Evolutionary conservation across 2,888 invertebrate species (phyloP).

Genomic region (Aplocera efformata): DNA sequence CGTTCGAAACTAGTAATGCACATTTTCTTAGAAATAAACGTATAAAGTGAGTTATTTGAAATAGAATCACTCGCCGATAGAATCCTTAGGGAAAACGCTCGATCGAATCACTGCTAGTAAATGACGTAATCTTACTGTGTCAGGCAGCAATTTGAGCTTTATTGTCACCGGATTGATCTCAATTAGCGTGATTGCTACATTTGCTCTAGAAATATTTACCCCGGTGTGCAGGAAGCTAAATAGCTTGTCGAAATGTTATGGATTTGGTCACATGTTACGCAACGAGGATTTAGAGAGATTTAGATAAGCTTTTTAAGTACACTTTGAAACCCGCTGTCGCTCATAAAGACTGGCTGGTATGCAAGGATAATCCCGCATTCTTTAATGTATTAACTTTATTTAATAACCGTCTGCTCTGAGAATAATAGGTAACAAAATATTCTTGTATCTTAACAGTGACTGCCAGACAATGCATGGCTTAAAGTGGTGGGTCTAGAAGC

Average conservation of each 20-base stretch:
- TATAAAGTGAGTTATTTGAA: too few species aligned
- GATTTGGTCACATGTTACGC: not conserved
- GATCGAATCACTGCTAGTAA: not conserved
- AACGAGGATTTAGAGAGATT: conserved; percentile 6
- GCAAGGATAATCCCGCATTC: too few species aligned
- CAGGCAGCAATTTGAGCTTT: conserved; percentile 2
- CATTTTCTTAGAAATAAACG: too few species aligned
- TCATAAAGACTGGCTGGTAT: too few species aligned
- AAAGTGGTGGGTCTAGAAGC: too few species aligned
- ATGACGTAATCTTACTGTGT: conserved; percentile 4
- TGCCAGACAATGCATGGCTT: too few species aligned
- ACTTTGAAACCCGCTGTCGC: too few species aligned
- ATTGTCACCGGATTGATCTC: not conserved
- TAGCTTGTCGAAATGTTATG: not conserved
- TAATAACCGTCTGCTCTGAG: too few species aligned
- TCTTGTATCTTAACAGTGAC: too few species aligned
- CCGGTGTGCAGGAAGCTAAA: not conserved
- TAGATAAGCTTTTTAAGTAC: conserved; percentile 3
- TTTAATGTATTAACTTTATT: not conserved
- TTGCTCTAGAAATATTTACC: not conserved
- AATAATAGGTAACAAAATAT: too few species aligned
- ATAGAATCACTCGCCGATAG: too few species aligned
- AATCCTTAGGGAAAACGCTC: conserved; percentile 4
- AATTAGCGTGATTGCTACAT: conserved; percentile 5
- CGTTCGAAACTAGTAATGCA: too few species aligned